phyloP scores from a whole-genome alignment of 2,113 vertebrate genomes.

The Chamaea fasciata region DNA sequence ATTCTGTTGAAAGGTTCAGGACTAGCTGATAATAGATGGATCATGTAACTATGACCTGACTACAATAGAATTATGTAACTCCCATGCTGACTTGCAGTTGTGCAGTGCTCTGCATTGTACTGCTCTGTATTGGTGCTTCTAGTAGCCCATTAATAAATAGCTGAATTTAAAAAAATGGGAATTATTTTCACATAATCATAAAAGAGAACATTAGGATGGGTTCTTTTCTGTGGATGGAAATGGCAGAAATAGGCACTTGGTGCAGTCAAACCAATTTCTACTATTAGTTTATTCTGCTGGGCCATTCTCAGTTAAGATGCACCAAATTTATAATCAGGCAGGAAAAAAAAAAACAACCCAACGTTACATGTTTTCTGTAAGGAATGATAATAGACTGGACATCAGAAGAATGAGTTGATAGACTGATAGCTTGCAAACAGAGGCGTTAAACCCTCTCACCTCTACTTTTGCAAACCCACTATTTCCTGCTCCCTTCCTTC shows the following conservation, averaged over 20 bases:
- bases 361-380: neutral
- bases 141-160: neutral
- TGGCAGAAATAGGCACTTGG: neutral
- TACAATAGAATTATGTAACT: neutral
- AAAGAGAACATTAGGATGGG: neutral
- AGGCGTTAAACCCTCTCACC: neutral
- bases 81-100: neutral
- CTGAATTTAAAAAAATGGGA: neutral
- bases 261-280: neutral
- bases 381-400: neutral
- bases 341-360: neutral
- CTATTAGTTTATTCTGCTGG: neutral
- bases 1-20: slow-evolving; percentile 3
- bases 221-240: neutral
- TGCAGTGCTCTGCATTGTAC: neutral
- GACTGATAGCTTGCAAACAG: neutral
- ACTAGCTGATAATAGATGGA: neutral
- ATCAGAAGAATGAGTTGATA: neutral
- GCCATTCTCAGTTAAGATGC: neutral
- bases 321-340: neutral
- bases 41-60: neutral
- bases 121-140: neutral
- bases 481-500: neutral
- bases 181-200: neutral
- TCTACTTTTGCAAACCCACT: neutral